Evolutionary conservation across 2,797 vertebrate genomes (phyloP), one percentile per base, ranked within the genome.

Genomic region (Scleropages formosus): DNA sequence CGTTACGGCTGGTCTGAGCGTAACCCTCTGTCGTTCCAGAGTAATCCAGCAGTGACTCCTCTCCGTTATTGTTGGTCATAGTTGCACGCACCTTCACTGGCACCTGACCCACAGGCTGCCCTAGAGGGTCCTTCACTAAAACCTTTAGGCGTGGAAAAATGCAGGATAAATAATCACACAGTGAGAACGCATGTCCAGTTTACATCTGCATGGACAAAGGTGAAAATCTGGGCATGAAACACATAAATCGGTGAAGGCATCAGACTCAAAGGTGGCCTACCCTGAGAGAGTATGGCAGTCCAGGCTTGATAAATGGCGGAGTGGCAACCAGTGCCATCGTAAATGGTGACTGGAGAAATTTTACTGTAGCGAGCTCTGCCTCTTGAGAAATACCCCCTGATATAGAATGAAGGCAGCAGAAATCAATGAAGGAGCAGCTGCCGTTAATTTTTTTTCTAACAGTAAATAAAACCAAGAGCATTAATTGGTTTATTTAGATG

Each of bases 301-400:
- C 92, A 1, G 96, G 96, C 83, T 96, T 98, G 89, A 98, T 89
- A 83, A 94, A 98, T 11, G 91, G 94, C 24, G 97, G 91, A 4
- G 97, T 98, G 9, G 94, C 94, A 62, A 96, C 78, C 85, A 98
- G 87, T 59, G 81, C 90, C 81, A 98, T 53, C 39, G 79, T 91
- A 86, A 94, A 99, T 0, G 97, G 97, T 44, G 92, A 93, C 47
- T 89, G 81, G 22, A 92, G 82, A 46, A 94, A 98, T 79, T 84
- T 93, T 76, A 98, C 89, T 0, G 84, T 86, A 8, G 89, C 8
- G 46, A 95, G 85, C 87, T 96, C 95, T 0, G 90, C 92, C 73
- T 98, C 95, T 83, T 95, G 91, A 8, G 88, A 91, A 80, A 95
- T 92, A 13, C 95, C 95, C 87, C 95, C 97, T 99, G 78, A 53